phyloP scores from a whole-genome alignment of 2,797 vertebrate genomes.

The Propithecus perrieri region DNA sequence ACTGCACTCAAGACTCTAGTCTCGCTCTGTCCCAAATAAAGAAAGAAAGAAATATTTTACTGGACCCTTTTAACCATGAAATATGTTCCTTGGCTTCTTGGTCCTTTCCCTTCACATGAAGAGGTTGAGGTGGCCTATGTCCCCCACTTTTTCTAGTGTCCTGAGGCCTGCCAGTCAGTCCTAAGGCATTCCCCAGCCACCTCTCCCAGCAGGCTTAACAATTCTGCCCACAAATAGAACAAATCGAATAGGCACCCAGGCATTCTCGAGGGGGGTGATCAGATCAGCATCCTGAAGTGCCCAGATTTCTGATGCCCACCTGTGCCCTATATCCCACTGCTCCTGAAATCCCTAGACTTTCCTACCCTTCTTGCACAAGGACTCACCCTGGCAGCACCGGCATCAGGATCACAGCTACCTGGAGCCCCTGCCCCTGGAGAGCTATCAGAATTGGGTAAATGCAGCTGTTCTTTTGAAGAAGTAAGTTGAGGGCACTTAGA shows the following conservation, averaged over 20 bases:
- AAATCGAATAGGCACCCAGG: background rate
- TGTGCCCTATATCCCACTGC: background rate
- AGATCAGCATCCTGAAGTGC: background rate
- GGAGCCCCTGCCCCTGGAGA: constrained; percentile 62
- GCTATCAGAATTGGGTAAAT: constrained; percentile 79
- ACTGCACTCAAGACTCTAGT: background rate
- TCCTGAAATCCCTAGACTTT: background rate
- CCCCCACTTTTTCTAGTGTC: background rate
- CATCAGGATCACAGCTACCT: constrained; percentile 65
- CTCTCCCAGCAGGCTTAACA: background rate
- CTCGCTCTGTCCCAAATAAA: background rate
- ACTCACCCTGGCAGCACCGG: background rate
- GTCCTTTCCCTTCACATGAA: background rate
- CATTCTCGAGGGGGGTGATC: background rate
- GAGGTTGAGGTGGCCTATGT: background rate
- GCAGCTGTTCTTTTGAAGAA: constrained; percentile 79
- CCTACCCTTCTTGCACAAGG: background rate
- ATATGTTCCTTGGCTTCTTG: background rate
- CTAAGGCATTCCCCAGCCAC: background rate
- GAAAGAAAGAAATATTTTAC: background rate
- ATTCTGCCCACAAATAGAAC: background rate
- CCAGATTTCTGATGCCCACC: background rate
- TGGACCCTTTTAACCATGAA: background rate
- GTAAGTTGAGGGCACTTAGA: constrained; percentile 82
- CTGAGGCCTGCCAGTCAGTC: background rate